Evolutionary conservation across 2,113 vertebrate genomes (phyloP).

Genomic region (Dasyurus viverrinus): DNA sequence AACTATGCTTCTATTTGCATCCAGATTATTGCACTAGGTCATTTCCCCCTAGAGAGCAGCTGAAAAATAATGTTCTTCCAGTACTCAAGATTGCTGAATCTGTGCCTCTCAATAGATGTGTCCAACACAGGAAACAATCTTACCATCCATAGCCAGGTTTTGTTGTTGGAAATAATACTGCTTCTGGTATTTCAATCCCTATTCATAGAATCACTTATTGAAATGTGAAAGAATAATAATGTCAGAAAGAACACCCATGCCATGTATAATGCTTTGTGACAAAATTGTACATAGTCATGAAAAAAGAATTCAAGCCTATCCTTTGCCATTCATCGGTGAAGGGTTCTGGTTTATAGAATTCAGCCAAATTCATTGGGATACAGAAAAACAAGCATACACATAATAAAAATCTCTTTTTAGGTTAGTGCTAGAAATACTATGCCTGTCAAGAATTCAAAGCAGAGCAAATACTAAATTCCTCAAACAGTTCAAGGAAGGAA

Average conservation of each 20-base stretch:
- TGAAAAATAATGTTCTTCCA: conserved; percentile 62
- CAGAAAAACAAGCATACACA: not conserved
- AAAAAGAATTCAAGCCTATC: not conserved
- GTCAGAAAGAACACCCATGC: conserved; percentile 31
- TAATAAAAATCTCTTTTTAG: conserved; percentile 40
- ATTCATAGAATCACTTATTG: conserved; percentile 34
- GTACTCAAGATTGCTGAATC: conserved; percentile 58
- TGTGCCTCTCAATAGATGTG: conserved; percentile 61
- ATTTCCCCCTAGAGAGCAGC: conserved; percentile 39
- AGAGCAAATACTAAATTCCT: not conserved
- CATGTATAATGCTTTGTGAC: not conserved
- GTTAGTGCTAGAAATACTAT: conserved; percentile 5
- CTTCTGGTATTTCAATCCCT: conserved; percentile 41
- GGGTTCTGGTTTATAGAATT: conserved; percentile 48
- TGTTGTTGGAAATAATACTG: conserved; percentile 43
- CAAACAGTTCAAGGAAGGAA: conserved; percentile 10
- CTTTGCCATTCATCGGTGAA: conserved; percentile 40
- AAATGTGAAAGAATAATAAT: conserved; percentile 52
- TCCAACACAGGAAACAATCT: conserved; percentile 23
- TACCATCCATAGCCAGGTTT: conserved; percentile 52
- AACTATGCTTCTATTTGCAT: conserved; percentile 1
- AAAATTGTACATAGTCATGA: not conserved
- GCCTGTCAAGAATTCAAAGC: conserved; percentile 32
- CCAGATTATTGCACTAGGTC: conserved; percentile 25
- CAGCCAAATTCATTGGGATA: not conserved